Evolutionary conservation across 2,888 invertebrate genomes (phyloP).

Genomic region (Cyrtodaria siliqua): DNA sequence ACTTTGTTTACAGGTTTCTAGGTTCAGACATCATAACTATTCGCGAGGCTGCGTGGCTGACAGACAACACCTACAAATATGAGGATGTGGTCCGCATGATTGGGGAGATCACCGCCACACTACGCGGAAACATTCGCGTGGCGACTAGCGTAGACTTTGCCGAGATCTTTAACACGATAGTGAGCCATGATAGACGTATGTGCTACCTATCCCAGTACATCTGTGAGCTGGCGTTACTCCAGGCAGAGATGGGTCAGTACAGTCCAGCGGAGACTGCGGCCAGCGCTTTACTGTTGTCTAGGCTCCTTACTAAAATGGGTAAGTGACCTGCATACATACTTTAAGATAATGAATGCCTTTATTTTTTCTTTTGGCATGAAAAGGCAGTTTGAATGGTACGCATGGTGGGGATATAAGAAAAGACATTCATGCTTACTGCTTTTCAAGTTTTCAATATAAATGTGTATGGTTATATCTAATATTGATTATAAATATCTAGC

Average conservation of each 20-base stretch:
- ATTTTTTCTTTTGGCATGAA: no score
- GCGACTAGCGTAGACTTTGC: constrained; percentile 81
- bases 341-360: no score
- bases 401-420: no score
- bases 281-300: constrained; percentile 80
- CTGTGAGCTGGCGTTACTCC: constrained; percentile 82
- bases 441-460: background rate
- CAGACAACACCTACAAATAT: constrained; percentile 85
- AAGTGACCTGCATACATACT: no score
- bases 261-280: constrained; percentile 82
- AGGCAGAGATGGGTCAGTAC: constrained; percentile 83
- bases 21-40: constrained; percentile 84
- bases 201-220: constrained; percentile 81
- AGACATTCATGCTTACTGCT: no score
- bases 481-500: no score
- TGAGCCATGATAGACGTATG: constrained; percentile 65
- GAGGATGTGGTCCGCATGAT: constrained; percentile 85
- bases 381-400: no score
- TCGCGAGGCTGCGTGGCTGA: constrained; percentile 85
- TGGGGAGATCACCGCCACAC: constrained; percentile 83
- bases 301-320: constrained; percentile 77
- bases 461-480: background rate
- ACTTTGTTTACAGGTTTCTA: constrained; percentile 80
- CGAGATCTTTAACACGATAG: constrained; percentile 74
- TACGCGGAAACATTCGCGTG: constrained; percentile 80